Evolutionary conservation across 2,797 vertebrate species (phyloP).

Genomic region (Sebastes itinus): DNA sequence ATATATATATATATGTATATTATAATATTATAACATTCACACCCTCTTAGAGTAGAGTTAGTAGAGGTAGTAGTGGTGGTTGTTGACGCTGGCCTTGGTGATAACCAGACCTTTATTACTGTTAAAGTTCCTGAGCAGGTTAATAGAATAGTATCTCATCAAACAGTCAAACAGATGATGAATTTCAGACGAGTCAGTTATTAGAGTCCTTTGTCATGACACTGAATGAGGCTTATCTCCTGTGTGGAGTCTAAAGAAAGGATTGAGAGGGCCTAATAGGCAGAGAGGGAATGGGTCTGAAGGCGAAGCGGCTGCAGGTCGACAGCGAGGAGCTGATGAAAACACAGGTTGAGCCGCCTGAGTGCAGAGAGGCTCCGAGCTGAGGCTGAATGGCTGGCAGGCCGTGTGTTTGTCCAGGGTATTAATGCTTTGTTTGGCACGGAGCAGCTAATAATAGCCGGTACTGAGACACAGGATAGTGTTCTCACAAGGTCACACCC

Average conservation of each 20-base stretch:
- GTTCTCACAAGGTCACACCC: conserved; percentile 71
- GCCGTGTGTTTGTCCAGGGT: conserved; percentile 69
- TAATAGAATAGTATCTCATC: not conserved
- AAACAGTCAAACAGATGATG: conserved; percentile 19
- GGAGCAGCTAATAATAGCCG: conserved; percentile 64
- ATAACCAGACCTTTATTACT: not conserved
- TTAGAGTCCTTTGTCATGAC: conserved; percentile 29
- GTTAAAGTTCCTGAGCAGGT: not conserved
- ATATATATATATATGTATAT: too few species aligned
- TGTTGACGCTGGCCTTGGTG: not conserved
- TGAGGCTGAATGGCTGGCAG: conserved; percentile 23
- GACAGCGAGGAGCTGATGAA: conserved; percentile 47
- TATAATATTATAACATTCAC: too few species aligned
- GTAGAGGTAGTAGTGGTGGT: too few species aligned
- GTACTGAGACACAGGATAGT: conserved; percentile 45
- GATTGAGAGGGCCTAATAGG: conserved; percentile 27
- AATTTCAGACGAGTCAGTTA: conserved; percentile 26
- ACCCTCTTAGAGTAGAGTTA: too few species aligned
- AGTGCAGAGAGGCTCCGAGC: conserved; percentile 27
- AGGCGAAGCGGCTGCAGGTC: conserved; percentile 20
- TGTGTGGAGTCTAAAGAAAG: conserved; percentile 35
- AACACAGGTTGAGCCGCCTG: conserved; percentile 38
- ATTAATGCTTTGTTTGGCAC: conserved; percentile 75
- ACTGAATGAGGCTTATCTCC: conserved; percentile 8
- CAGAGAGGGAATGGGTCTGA: conserved; percentile 8